These are phyloP conservation scores for Falco punctatus DNA, from an alignment of 2,113 vertebrate species.

Conservation along the genomic window DNA sequence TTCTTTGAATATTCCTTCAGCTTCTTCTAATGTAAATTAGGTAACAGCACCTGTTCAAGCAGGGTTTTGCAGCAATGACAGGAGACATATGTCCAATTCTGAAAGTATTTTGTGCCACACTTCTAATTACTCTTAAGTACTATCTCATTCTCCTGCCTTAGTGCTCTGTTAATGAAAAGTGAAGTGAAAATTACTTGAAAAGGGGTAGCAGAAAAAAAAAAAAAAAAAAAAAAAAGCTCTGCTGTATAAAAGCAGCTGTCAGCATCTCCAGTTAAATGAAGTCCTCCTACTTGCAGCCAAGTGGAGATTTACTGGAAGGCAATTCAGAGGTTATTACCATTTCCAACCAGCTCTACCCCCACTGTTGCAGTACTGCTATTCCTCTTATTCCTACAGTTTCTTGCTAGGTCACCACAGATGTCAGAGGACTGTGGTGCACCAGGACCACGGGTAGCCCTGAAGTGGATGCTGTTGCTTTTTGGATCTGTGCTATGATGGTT, in stretches of 20 bases:
- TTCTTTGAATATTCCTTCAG: not conserved
- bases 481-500: not conserved
- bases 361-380: not conserved
- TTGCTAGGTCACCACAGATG: not conserved
- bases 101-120: not conserved
- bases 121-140: not conserved
- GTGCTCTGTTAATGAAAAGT: not conserved
- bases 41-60: not conserved
- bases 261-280: not conserved
- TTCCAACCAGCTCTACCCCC: not conserved
- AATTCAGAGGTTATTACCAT: conserved; percentile 9
- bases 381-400: not conserved
- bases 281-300: not conserved
- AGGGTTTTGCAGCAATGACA: not conserved
- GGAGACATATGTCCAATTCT: not conserved
- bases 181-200: conserved; percentile 20
- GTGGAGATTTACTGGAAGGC: not conserved
- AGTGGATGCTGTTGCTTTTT: not conserved
- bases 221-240: not conserved
- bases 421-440: not conserved
- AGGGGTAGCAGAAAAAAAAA: not conserved
- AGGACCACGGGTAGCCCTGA: not conserved
- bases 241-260: conserved; percentile 39
- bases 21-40: not conserved
- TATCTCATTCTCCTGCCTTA: not conserved